Base-by-base conservation (phyloP, 37 sponge, comb jelly and placozoan species). In the Ephydatia muelleri region DNA sequence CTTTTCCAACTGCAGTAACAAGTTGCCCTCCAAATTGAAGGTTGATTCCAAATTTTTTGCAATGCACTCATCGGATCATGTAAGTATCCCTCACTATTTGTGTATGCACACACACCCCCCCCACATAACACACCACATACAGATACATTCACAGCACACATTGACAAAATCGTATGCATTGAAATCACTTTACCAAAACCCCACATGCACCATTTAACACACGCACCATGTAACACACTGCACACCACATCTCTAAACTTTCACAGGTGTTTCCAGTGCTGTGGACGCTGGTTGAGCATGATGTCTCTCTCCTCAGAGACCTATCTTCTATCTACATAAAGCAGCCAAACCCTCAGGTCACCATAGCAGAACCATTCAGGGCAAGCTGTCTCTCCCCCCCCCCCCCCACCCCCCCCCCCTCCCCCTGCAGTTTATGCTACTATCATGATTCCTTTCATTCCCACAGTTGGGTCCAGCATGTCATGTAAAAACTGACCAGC, bases 201-300 rank as follows among this genome's bases (percentile, higher is more conserved):
- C n/a, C 43, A 9, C 43, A 43, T 6, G 6, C 6, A 43, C 43
- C 3, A 43, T 43, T 3, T 43, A 43, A 3, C 43, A 6, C 43
- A 43, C 6, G 43, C 43, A 43, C 6, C 43, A 43, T 6, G 6
- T 43, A 43, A 43, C 43, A 43, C 43, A 43, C 43, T 6, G 6
- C 43, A 43, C 43, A 43, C 43, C 43, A 43, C 43, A 43, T 6
- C 3, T 6, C 6, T 6, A 43, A 9, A 6, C 6, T 43, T 43
- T 57, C 28, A 1, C 43, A 89, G 89, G 34, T 89, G 40, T 71
- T 83, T 65, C 89, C 89, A 25, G 80, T 89, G 21, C 49, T 89
- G 21, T 79, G 80, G 83, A n/a, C 74, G 34, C 80, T 84, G 36
- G 78, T 84, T 21, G 43, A 68, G 2, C 8, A 71, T 5, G 89